A percentile compares a stretch with the other conserved stretches of the same genome.
Conservation (phyloP, 2,888 invertebrate genomes). For the Chrysina gloriosa region DNA sequence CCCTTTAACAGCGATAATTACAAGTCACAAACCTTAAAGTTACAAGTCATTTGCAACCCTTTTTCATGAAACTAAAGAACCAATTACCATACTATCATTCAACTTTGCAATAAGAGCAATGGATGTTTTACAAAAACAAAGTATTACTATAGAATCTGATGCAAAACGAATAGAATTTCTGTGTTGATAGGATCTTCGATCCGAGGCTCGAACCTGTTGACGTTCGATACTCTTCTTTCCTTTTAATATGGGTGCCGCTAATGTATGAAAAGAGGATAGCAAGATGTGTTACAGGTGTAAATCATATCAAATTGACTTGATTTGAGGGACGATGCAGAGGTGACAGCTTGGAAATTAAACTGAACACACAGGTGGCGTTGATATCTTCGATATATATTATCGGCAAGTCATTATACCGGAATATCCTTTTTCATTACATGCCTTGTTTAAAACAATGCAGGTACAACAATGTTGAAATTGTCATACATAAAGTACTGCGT, state of each 20-base stretch:
- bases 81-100: conserved; percentile 48
- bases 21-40: conserved; percentile 40
- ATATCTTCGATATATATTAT: conserved; percentile 54
- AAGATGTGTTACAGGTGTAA: conserved; percentile 37
- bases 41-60: conserved; percentile 39
- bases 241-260: background rate
- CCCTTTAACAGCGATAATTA: conserved; percentile 31
- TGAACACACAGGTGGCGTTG: conserved; percentile 51
- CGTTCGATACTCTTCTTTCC: conserved; percentile 24
- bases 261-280: conserved; percentile 36
- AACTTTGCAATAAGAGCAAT: conserved; percentile 46
- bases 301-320: conserved; percentile 48
- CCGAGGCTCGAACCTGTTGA: conserved; percentile 36
- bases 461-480: conserved; percentile 54
- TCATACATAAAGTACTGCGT: conserved; percentile 17
- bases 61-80: conserved; percentile 40
- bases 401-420: conserved; percentile 57
- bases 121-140: conserved; percentile 48
- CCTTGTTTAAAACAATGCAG: conserved; percentile 51
- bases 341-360: conserved; percentile 59
- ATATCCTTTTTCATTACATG: conserved; percentile 54
- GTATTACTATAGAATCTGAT: conserved; percentile 47
- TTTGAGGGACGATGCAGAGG: conserved; percentile 52
- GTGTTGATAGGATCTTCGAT: conserved; percentile 47
- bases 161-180: conserved; percentile 49